These are phyloP conservation scores for Acrocephalus arundinaceus DNA, from an alignment of 2,113 vertebrate species.

Conservation along the genomic window DNA sequence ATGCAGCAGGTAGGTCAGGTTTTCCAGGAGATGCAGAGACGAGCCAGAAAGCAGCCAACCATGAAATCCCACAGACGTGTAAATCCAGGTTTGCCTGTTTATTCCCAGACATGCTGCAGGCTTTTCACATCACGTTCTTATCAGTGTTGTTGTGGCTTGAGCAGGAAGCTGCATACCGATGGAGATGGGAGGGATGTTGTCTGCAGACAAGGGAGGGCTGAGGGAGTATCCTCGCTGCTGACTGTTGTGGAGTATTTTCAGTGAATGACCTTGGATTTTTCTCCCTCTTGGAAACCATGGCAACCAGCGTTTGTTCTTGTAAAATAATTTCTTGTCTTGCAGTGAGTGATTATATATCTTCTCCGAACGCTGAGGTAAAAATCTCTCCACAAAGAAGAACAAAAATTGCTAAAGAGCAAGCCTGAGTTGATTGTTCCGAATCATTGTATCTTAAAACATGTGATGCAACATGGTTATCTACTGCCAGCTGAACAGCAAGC, in stretches of 20 bases:
- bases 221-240: not conserved
- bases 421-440: not conserved
- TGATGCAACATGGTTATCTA: not conserved
- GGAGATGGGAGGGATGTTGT: not conserved
- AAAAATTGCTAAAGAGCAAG: not conserved
- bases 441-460: not conserved
- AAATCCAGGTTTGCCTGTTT: not conserved
- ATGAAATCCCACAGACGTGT: not conserved
- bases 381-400: not conserved
- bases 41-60: not conserved
- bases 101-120: not conserved
- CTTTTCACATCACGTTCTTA: not conserved
- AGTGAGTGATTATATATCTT: slow-evolving; percentile 34
- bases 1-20: not conserved
- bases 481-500: not conserved
- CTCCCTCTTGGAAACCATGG: slow-evolving; percentile 65
- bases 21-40: not conserved
- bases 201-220: not conserved
- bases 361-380: not conserved
- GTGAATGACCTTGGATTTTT: slow-evolving; percentile 57
- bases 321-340: slow-evolving; percentile 56
- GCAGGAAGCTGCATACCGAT: not conserved
- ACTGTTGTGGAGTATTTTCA: slow-evolving; percentile 2
- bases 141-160: not conserved
- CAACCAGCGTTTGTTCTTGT: slow-evolving; percentile 52